Conservation (phyloP, 2,113 vertebrate species). For the Alectura lathami region DNA sequence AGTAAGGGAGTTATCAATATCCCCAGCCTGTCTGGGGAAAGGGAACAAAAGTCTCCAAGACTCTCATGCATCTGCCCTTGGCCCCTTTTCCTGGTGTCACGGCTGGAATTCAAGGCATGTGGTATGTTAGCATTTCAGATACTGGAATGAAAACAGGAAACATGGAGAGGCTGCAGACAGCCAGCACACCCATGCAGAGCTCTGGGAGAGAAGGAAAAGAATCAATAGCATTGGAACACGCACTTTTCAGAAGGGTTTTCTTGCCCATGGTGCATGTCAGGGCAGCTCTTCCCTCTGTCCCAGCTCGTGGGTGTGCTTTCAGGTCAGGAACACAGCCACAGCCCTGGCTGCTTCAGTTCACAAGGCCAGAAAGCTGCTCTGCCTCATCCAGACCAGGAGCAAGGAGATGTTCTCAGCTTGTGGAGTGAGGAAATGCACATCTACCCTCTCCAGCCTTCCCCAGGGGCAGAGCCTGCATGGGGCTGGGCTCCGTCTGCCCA, state of each 20-base stretch:
- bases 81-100: conserved; percentile 16
- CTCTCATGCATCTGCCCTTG: conserved; percentile 24
- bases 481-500: background rate
- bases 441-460: background rate
- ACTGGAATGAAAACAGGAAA: conserved; percentile 63
- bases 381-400: background rate
- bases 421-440: background rate
- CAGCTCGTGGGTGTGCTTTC: background rate
- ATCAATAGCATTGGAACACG: accelerated
- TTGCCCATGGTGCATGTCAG: background rate
- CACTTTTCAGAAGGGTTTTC: background rate
- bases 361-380: background rate
- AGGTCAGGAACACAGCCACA: background rate
- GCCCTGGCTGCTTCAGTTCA: background rate
- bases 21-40: background rate
- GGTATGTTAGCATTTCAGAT: background rate
- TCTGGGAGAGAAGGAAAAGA: background rate
- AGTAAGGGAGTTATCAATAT: background rate
- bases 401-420: background rate
- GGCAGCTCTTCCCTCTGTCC: background rate
- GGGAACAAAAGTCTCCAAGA: background rate
- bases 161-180: background rate
- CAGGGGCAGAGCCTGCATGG: background rate
- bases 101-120: background rate
- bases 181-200: background rate